Percentiles rank a stretch among this genome's conserved stretches.
These are phyloP conservation scores for Psococerastis gibbosa DNA, from an alignment of 2,888 invertebrate genomes.

Conservation along the genomic window DNA sequence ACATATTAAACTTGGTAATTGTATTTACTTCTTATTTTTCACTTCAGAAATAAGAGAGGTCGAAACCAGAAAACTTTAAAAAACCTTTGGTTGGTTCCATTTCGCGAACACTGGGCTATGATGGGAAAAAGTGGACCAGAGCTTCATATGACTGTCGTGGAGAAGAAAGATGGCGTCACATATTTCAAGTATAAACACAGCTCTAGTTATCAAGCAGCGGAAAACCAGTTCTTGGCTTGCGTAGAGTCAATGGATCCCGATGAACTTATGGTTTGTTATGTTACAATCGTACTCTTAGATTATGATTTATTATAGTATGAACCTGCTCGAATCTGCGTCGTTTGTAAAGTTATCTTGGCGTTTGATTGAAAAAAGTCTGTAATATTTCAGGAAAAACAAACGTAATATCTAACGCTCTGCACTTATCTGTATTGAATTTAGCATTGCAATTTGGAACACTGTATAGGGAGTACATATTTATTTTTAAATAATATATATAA, in stretches of 20 bases:
- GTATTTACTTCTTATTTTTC: slow-evolving; percentile 14
- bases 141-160: slow-evolving; percentile 38
- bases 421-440: no score
- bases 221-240: slow-evolving; percentile 54
- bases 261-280: slow-evolving; percentile 50
- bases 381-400: no score
- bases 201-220: slow-evolving; percentile 49
- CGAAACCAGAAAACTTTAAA: slow-evolving; percentile 37
- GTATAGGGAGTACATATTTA: no score
- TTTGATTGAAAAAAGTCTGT: no score
- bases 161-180: slow-evolving; percentile 31
- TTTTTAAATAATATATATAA: no score
- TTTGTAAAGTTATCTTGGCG: no score
- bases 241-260: slow-evolving; percentile 63
- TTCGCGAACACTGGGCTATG: slow-evolving; percentile 53
- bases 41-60: slow-evolving; percentile 33
- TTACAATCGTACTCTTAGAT: no score
- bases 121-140: slow-evolving; percentile 45
- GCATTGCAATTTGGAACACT: no score
- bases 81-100: slow-evolving; percentile 44
- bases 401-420: no score
- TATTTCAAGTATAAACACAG: slow-evolving; percentile 61
- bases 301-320: no score
- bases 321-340: no score
- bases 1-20: neutral